phyloP scores from a whole-genome alignment of 2,797 vertebrate genomes.

The Crenichthys baileyi region DNA sequence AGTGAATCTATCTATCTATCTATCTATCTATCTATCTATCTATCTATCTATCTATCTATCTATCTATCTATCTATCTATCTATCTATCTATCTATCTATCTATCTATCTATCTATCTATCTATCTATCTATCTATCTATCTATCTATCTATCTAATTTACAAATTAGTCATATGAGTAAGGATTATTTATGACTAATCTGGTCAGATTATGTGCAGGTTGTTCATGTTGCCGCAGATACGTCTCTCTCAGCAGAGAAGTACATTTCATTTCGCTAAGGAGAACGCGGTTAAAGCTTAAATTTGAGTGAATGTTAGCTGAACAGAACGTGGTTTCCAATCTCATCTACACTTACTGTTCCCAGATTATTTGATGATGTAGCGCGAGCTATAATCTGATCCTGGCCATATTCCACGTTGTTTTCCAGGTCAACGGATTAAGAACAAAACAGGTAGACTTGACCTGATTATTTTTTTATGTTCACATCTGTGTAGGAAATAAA shows the following conservation, averaged over 20 bases:
- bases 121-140: too few species aligned
- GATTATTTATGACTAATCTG: slow-evolving; percentile 2
- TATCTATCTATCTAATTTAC: too few species aligned
- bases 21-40: too few species aligned
- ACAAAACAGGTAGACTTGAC: slow-evolving; percentile 1
- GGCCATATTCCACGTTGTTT: neutral
- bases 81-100: too few species aligned
- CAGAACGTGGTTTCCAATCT: neutral
- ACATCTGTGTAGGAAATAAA: neutral
- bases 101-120: too few species aligned
- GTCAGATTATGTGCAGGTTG: neutral
- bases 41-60: too few species aligned
- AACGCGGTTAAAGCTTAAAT: neutral
- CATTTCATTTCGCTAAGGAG: neutral
- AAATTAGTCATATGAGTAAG: neutral
- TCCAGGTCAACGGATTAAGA: slow-evolving; percentile 15
- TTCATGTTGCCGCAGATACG: neutral
- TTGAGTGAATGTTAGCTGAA: neutral
- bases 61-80: too few species aligned
- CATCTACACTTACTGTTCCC: neutral
- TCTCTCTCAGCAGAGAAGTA: neutral
- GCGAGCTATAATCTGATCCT: neutral
- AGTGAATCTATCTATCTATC: too few species aligned
- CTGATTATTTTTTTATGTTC: neutral
- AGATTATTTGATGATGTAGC: slow-evolving; percentile 3